Evolutionary conservation across 2,113 vertebrate species (phyloP), one percentile per base, ranked within the genome.

Genomic region (Triplophysa dalaica): DNA sequence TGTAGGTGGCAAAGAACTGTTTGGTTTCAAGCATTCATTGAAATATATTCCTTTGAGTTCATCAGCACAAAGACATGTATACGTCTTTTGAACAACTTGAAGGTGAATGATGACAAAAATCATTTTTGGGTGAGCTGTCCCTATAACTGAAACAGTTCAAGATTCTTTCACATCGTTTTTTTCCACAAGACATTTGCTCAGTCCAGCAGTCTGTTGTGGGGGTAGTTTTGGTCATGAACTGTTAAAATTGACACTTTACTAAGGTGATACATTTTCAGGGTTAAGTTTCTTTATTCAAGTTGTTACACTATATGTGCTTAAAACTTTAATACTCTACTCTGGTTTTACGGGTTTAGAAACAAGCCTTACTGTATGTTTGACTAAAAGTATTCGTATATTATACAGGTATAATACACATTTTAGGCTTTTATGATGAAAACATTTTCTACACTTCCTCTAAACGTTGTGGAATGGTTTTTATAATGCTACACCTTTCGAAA

Each of bases 101-200:
- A 29, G 29, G 29, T 29, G 4, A 29, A 29, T 29, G 29, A 29
- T 29, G 29, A 29, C 26, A 29, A 29, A 29, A 29, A 3, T 29
- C 26, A 29, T 29, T 29, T 29, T 29, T 29, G 29, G 29, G 29
- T 29, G 29, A 29, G 3, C 29, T 29, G 3, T 29, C 29, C 29
- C 29, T 29, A 4, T 29, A 29, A 29, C 29, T 29, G 29, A 29
- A 29, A 29, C 29, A 29, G 10, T 74, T 80, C 61, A 66, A 13
- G 9, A 11, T 43, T 22, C 45, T 21, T 74, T 74, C 70, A 66
- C 19, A 48, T 48, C 62, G 50, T 54, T 48, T 66, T 41, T 58
- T 79, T 63, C 41, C 54, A 78, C 52, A 65, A 65, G 54, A 45
- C 45, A 66, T 43, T 75, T 79, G 50, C 68, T 70, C 13, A 62